These are phyloP conservation scores for Macrosteles quadrilineatus DNA, from an alignment of 1,140 invertebrate genomes.

Conservation along the genomic window DNA sequence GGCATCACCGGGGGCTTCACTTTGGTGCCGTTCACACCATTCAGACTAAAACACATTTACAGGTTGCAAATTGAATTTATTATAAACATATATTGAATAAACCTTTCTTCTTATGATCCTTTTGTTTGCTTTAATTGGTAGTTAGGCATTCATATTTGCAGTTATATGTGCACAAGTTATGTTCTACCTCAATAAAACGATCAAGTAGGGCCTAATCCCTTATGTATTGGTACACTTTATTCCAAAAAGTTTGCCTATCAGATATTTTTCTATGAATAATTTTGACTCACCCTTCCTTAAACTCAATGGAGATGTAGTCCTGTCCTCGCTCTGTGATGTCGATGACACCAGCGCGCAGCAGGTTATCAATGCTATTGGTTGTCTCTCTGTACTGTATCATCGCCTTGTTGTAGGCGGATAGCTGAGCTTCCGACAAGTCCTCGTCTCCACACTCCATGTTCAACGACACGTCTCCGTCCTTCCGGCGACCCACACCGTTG, in stretches of 20 bases:
- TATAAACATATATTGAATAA: too few relatives aligned
- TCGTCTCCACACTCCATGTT: slow-evolving; percentile 15
- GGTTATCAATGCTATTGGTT: not conserved
- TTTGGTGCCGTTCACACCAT: slow-evolving; percentile 4
- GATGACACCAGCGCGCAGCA: not conserved
- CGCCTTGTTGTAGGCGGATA: slow-evolving; percentile 1
- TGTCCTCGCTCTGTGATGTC: slow-evolving; percentile 1
- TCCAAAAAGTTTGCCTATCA: not conserved
- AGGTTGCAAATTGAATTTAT: too few relatives aligned
- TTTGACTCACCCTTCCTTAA: slow-evolving; percentile 7
- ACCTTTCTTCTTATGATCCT: too few relatives aligned
- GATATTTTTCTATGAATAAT: not conserved
- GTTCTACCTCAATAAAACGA: not conserved
- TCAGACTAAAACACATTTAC: not conserved
- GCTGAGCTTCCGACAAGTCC: slow-evolving; percentile 13
- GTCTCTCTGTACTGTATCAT: not conserved
- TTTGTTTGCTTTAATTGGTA: not conserved
- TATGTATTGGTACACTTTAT: not conserved
- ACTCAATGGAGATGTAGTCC: slow-evolving; percentile 8
- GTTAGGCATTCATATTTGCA: not conserved
- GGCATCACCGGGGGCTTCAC: not conserved
- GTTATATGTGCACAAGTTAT: not conserved
- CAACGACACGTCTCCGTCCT: not conserved
- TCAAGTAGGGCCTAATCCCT: not conserved
- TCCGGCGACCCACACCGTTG: not conserved